Base-by-base conservation (phyloP, 2,797 vertebrate species). In the Gadopsis bispinosus region DNA sequence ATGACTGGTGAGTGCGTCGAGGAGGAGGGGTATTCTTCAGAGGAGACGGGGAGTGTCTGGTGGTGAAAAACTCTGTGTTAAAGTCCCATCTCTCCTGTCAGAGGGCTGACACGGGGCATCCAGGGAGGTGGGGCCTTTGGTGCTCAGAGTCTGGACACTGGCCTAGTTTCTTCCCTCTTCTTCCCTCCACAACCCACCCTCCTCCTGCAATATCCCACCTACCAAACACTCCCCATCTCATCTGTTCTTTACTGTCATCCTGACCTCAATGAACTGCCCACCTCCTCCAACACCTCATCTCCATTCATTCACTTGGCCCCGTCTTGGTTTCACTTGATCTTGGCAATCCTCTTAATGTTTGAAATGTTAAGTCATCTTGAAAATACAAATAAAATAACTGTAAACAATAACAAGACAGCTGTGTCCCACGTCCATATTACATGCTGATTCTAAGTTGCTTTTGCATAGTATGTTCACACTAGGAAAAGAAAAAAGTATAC, bases 21-120 rank as follows among this genome's bases (percentile, higher is more conserved):
- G 85, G 81, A 85, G 79, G 89, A 81, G 87, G 87, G 85, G 83
- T 88, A 90, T 93, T 94, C 93, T 94, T 94, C 90, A 92, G 92
- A 94, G 92, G 89, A 94, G 93, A 91, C 58, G 83, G 80, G 70
- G 79, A 76, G 91, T 74, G 91, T 91, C 88, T 89, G 90, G 87
- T 90, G 82, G 76, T 89, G 89, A 91, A 93, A 94, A 94, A 94
- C 91, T 93, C 93, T 86, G 88, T 92, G 88, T 91, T 91, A 89
- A 85, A 91, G 92, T 94, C 93, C 93, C 94, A 93, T 94, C 89
- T 92, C 92, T 95, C 89, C 94, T 95, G 94, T 96, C 94, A 95
- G 90, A 93, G 88, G 88, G 83, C 91, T 95, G 95, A 95, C 94
- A 94, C 76, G 53, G 88, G 85, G 89, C 91, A 90, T 92, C 93